These are phyloP conservation scores for Tokudaia muenninki DNA, from an alignment of 2,797 vertebrate genomes.

Conservation along the genomic window DNA sequence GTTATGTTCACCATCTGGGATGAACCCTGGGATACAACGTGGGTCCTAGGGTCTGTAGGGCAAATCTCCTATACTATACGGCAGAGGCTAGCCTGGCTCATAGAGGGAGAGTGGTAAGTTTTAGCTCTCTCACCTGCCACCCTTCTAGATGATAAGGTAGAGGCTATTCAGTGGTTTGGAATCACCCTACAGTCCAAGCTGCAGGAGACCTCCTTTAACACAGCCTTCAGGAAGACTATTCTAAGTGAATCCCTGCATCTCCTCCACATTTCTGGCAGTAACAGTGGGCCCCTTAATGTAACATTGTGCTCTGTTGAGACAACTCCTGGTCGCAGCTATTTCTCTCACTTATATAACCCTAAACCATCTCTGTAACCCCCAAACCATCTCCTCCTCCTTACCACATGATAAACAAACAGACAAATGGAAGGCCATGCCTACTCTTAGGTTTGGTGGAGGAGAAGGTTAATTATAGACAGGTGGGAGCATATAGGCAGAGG, in stretches of 20 bases:
- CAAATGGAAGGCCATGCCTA: neutral
- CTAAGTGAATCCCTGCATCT: no score
- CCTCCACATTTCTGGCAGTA: neutral
- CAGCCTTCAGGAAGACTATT: neutral
- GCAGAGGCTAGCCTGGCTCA: neutral
- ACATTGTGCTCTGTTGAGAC: neutral
- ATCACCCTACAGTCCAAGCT: neutral
- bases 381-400: neutral
- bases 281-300: neutral
- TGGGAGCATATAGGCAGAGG: no score
- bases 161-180: neutral
- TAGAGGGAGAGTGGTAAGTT: neutral
- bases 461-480: neutral
- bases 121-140: neutral
- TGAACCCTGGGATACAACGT: neutral
- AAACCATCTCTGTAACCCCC: neutral
- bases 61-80: neutral
- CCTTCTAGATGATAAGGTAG: neutral
- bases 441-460: neutral
- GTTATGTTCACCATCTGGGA: neutral
- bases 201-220: neutral
- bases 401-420: neutral
- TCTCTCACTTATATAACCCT: neutral
- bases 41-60: neutral
- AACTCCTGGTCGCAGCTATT: neutral